These are phyloP conservation scores for Poecilobothrus nobilitatus DNA, from an alignment of 2,888 invertebrate species.

Conservation along the genomic window DNA sequence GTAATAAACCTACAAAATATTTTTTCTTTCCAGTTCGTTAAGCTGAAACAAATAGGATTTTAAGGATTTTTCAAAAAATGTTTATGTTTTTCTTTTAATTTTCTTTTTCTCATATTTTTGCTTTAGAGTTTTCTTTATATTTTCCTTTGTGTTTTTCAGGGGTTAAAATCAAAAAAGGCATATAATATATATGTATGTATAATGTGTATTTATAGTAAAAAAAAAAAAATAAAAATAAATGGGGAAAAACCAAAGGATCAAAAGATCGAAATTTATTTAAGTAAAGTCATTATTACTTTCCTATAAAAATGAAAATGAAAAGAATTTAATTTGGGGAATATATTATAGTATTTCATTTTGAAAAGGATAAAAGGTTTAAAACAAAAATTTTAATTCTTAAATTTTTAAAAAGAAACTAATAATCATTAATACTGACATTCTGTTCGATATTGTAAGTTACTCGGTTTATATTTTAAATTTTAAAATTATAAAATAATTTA, in stretches of 20 bases:
- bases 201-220: neutral
- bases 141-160: neutral
- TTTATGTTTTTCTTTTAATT: too few species aligned
- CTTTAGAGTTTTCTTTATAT: neutral
- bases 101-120: neutral
- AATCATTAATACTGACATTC: too few species aligned
- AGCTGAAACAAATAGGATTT: constrained; percentile 6
- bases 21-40: neutral
- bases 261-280: constrained; percentile 1
- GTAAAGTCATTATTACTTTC: neutral
- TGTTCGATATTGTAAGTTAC: too few species aligned
- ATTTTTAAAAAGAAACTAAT: too few species aligned
- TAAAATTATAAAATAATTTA: too few species aligned
- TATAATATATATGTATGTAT: too few species aligned
- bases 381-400: too few species aligned
- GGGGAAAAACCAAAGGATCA: neutral
- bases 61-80: neutral
- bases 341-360: too few species aligned
- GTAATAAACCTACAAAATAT: neutral
- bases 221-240: neutral
- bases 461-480: too few species aligned
- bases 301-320: too few species aligned
- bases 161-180: neutral
- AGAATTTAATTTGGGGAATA: too few species aligned
- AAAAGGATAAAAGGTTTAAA: too few species aligned